A percentile compares a stretch with the other conserved stretches of the same genome.
Evolutionary conservation across 2,113 vertebrate species (phyloP).

Genomic region (Puma concolor): DNA sequence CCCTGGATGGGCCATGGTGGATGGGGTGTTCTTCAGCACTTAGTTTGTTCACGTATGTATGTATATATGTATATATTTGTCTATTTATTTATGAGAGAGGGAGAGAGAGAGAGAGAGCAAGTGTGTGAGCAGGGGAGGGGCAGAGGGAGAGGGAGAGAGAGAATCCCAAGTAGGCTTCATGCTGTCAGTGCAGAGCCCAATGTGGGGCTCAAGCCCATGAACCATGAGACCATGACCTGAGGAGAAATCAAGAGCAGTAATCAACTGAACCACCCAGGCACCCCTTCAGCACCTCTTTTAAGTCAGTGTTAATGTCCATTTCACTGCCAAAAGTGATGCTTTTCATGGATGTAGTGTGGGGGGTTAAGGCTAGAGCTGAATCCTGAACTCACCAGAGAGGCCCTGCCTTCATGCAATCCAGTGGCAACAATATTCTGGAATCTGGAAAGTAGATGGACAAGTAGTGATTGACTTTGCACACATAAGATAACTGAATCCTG

Average conservation of each 20-base stretch:
- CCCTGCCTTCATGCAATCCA: not conserved
- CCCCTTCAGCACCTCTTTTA: slow-evolving; percentile 92
- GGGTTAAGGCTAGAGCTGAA: not conserved
- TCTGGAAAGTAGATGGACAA: not conserved
- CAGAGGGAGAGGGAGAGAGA: too few species aligned
- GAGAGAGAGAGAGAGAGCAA: too few species aligned
- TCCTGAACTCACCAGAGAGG: not conserved
- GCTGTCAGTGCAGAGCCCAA: too few species aligned
- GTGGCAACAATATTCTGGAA: not conserved
- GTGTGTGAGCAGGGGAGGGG: too few species aligned
- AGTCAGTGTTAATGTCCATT: slow-evolving; percentile 93
- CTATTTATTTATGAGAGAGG: too few species aligned
- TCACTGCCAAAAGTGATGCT: slow-evolving; percentile 91
- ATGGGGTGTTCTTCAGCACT: slow-evolving; percentile 93
- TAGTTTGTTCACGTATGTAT: slow-evolving; percentile 80
- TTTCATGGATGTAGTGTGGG: slow-evolving; percentile 65
- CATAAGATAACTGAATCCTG: not conserved
- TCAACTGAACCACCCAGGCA: too few species aligned
- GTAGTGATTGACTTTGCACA: not conserved
- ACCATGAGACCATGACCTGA: too few species aligned
- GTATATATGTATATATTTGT: too few species aligned
- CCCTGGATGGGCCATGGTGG: slow-evolving; percentile 90
- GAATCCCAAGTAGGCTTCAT: too few species aligned
- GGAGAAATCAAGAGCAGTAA: too few species aligned
- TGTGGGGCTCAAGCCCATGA: too few species aligned